Evolutionary conservation across 2,888 invertebrate genomes (phyloP).

Genomic region (Stratiomys singularior): DNA sequence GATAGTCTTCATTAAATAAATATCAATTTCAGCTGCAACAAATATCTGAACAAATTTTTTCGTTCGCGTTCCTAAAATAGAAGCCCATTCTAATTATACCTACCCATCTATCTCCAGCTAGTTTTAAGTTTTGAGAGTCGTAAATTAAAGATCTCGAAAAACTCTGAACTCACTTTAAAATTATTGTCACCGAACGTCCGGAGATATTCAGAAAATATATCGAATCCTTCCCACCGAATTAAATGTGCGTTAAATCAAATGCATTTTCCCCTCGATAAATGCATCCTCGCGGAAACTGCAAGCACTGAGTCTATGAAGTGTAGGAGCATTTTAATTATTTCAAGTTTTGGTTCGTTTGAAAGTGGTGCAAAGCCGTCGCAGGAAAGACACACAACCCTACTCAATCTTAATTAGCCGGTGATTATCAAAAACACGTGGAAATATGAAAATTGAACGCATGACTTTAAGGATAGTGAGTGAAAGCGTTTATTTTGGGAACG

Average conservation of each 20-base stretch:
- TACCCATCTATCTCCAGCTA: background rate
- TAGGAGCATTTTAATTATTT: slow-evolving; percentile 49
- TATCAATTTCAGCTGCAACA: slow-evolving; percentile 26
- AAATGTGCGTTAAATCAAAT: slow-evolving; percentile 46
- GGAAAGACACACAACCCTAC: slow-evolving; percentile 24
- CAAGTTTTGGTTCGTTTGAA: slow-evolving; percentile 48
- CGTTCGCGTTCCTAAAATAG: slow-evolving; percentile 16
- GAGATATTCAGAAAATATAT: slow-evolving; percentile 31
- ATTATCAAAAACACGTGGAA: slow-evolving; percentile 65
- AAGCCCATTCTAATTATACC: background rate
- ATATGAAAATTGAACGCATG: slow-evolving; percentile 42
- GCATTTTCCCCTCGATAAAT: slow-evolving; percentile 3
- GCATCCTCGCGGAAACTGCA: background rate
- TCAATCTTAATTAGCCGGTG: slow-evolving; percentile 58
- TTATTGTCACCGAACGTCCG: slow-evolving; percentile 31
- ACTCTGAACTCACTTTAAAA: background rate
- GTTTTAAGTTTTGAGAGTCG: background rate
- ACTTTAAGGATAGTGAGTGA: background rate
- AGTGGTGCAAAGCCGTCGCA: slow-evolving; percentile 15
- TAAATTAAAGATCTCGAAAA: slow-evolving; percentile 19
- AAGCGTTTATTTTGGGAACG: background rate
- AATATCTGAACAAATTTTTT: slow-evolving; percentile 34
- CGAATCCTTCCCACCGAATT: slow-evolving; percentile 47
- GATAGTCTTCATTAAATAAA: slow-evolving; percentile 16
- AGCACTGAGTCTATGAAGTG: background rate